Conservation (phyloP, 2,113 vertebrate species). For the Quiscalus mexicanus region DNA sequence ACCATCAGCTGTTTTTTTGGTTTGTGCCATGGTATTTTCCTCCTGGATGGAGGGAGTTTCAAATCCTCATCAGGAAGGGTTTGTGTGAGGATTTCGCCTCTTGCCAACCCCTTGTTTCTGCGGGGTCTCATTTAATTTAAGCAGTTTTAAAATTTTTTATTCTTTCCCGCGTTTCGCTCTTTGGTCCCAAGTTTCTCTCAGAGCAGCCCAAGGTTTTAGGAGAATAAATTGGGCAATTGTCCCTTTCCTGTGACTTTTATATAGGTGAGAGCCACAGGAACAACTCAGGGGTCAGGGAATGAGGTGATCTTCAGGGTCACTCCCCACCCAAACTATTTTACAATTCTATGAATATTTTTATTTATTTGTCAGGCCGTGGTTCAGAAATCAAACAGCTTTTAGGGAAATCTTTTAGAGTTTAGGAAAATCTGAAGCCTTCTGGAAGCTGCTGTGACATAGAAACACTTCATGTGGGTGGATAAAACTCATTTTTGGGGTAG, state of each 20-base stretch:
- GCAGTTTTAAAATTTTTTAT: neutral
- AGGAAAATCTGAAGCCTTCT: neutral
- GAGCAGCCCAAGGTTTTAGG: neutral
- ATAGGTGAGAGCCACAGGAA: neutral
- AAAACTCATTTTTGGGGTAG: neutral
- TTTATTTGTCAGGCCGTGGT: neutral
- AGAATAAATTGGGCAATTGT: neutral
- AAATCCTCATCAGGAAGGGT: neutral
- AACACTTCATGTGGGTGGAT: neutral
- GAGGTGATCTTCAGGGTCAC: neutral
- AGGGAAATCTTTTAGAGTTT: neutral
- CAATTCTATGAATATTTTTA: neutral
- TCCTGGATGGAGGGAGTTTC: neutral
- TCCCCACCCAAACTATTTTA: neutral
- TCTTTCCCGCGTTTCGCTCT: neutral
- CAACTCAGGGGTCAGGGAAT: neutral
- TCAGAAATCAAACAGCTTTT: neutral
- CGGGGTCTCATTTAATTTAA: fast-evolving
- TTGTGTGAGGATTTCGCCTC: neutral
- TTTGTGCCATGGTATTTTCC: fast-evolving
- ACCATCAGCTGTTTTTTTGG: neutral
- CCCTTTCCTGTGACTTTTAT: neutral
- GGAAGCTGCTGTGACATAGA: fast-evolving
- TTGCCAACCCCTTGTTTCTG: neutral
- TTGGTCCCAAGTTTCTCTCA: neutral